Base-by-base conservation (phyloP, 2,113 vertebrate species). In the Albula goreensis region DNA sequence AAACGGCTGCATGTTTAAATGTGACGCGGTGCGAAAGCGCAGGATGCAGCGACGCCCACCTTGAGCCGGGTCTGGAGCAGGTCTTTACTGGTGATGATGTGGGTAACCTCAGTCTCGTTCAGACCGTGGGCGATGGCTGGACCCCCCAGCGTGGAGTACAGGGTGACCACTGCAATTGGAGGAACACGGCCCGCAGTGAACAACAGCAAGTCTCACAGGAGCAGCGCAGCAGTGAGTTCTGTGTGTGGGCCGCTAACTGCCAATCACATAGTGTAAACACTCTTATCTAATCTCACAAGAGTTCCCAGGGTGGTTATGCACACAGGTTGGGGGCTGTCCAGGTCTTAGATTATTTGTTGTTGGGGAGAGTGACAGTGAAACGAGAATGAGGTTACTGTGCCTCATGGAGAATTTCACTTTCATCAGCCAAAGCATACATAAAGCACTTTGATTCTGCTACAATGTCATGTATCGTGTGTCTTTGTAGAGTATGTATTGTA, bases 11-110 rank as follows among this genome's bases (percentile, higher is more conserved):
- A 66, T 66, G 17, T 66, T 66, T 15, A 60, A 60, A 0, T 11
- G 60, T 4, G 17, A 4, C 17, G 6, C 56, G 11, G 2, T 60
- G 17, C 17, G 31, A 41, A 41, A 41, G 0, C 31, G 53, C 53
- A 9, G 7, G 53, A 8, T 31, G 4, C 70, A 2, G 70, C 5
- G 9, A 22, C 6, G 70, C 92, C 95, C 89, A 99, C 98, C 97
- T 97, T 99, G 88, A 99, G 87, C 82, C 98, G 98, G 87, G 95
- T 96, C 81, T 98, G 97, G 85, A 99, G 95, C 85, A 99, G 86
- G 83, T 99, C 98, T 91, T 97, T 98, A 90, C 98, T 99, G 2
- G 98, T 99, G 87, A 99, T 98, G 88, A 99, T 99, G 93, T 97
- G 98, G 22, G 98, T 99, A 91, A 99, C 96, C 89, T 98, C 97